phyloP scores from a whole-genome alignment of 2,797 vertebrate species.

The Characodon lateralis region DNA sequence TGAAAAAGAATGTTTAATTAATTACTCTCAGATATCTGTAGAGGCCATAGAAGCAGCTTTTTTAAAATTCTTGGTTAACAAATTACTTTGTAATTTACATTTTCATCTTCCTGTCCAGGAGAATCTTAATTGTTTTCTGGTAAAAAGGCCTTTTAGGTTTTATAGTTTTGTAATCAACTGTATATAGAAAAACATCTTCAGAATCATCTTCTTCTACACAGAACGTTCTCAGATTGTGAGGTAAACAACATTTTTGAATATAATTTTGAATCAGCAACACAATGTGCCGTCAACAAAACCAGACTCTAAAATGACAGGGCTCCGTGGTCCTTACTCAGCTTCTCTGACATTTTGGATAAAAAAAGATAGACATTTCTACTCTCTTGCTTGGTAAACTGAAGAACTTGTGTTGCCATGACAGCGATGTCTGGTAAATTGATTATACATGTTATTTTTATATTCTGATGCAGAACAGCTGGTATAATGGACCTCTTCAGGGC shows the following conservation, averaged over 20 bases:
- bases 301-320: not conserved
- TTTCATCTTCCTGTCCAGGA: not conserved
- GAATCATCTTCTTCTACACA: not conserved
- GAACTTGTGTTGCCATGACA: conserved; percentile 12
- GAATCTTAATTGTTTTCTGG: not conserved
- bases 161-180: not conserved
- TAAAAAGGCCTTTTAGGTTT: not conserved
- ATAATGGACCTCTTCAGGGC: conserved; percentile 30
- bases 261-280: conserved; percentile 13
- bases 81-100: too few species aligned
- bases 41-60: conserved; percentile 14
- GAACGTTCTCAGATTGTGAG: not conserved
- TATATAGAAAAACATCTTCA: not conserved
- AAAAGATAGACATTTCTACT: conserved; percentile 14
- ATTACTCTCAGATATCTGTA: conserved; percentile 18
- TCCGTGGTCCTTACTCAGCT: not conserved
- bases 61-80: not conserved
- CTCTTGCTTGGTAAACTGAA: conserved; percentile 2
- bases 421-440: conserved; percentile 27
- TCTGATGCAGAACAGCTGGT: conserved; percentile 49
- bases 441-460: conserved; percentile 20
- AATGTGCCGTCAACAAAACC: conserved; percentile 11
- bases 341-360: conserved; percentile 2
- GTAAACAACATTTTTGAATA: conserved; percentile 28
- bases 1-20: conserved; percentile 8